Conservation (phyloP, 2,797 vertebrate species). For the Oreochromis mossambicus region DNA sequence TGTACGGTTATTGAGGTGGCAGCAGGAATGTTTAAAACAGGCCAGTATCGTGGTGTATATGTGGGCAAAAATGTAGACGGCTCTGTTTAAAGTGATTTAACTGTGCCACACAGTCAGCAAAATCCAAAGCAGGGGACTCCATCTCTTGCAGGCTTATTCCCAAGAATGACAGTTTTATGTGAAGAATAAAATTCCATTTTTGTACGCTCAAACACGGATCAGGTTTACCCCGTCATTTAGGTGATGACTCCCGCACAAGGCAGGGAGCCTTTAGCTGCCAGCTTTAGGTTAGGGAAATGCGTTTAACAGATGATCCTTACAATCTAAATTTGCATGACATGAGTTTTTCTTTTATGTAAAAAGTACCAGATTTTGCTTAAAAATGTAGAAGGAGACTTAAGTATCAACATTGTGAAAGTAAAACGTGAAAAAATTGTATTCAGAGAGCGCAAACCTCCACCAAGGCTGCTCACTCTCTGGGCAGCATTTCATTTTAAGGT, state of each 20-base stretch:
- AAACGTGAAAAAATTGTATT: background rate
- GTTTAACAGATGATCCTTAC: background rate
- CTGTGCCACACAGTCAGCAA: conserved; percentile 31
- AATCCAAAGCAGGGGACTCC: conserved; percentile 12
- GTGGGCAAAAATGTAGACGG: background rate
- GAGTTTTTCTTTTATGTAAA: background rate
- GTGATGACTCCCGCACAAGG: background rate
- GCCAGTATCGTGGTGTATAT: background rate
- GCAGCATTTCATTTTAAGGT: background rate
- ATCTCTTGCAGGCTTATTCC: conserved; percentile 13
- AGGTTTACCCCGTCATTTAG: background rate
- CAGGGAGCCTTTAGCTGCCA: background rate
- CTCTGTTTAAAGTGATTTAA: conserved; percentile 39
- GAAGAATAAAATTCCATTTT: conserved; percentile 26
- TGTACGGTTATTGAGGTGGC: background rate
- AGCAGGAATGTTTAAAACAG: background rate
- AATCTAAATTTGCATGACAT: background rate
- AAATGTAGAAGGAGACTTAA: background rate
- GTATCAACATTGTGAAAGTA: background rate
- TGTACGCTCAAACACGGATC: conserved; percentile 8
- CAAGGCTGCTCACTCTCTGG: background rate
- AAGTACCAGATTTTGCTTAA: background rate
- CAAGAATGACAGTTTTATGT: conserved; percentile 19
- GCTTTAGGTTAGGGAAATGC: background rate
- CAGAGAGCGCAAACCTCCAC: background rate